Evolutionary conservation across 2,113 vertebrate genomes (phyloP).

Genomic region (Tetrax tetrax): DNA sequence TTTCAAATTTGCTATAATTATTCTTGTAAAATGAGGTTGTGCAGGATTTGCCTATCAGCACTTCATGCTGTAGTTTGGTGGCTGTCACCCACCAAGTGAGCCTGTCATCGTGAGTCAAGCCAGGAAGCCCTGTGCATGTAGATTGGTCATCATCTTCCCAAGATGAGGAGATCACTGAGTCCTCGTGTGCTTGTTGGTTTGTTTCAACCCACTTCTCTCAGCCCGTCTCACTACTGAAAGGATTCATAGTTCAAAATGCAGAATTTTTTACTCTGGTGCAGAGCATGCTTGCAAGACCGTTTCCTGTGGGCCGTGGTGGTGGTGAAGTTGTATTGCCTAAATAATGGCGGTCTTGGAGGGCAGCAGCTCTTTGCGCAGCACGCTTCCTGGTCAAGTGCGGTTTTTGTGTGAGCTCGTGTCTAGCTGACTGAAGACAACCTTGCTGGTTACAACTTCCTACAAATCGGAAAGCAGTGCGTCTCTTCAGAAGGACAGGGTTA

Average conservation of each 20-base stretch:
- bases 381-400: rapidly evolving
- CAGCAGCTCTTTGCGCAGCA: rapidly evolving
- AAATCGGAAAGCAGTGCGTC: rapidly evolving
- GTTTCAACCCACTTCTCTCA: neutral
- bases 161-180: neutral
- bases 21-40: neutral
- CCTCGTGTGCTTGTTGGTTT: neutral
- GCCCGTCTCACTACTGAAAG: neutral
- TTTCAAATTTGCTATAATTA: neutral
- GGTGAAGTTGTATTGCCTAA: neutral
- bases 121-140: rapidly evolving
- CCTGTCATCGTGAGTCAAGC: neutral
- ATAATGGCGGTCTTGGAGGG: neutral
- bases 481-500: neutral
- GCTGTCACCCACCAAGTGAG: neutral
- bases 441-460: neutral
- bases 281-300: neutral
- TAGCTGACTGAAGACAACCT: rapidly evolving
- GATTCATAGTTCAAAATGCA: neutral
- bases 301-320: neutral
- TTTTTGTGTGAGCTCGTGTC: rapidly evolving
- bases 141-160: neutral
- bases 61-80: neutral
- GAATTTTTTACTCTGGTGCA: rapidly evolving
- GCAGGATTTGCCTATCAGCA: neutral